Percentiles rank a stretch among this genome's conserved stretches.
Evolutionary conservation across 2,797 vertebrate genomes (phyloP).

Genomic region (Rhinogobio ventralis): DNA sequence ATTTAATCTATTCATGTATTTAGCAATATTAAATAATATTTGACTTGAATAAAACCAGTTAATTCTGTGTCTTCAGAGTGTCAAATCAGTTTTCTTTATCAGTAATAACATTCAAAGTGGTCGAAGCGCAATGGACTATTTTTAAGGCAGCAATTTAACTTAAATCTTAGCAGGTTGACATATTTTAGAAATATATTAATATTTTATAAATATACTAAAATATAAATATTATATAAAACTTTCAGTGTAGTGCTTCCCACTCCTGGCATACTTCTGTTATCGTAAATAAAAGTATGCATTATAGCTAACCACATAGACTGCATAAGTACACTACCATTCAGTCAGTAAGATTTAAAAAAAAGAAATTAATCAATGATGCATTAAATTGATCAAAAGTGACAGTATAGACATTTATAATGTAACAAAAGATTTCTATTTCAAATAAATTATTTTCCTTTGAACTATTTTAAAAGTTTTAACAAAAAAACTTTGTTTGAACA

Average conservation of each 20-base stretch:
- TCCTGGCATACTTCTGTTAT: not conserved
- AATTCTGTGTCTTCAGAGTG: not conserved
- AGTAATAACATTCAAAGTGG: not conserved
- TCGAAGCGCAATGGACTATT: fast-evolving
- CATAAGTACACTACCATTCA: not conserved
- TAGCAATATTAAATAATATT: not conserved
- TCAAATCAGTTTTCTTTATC: not conserved
- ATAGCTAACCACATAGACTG: not conserved
- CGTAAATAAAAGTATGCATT: too few species aligned
- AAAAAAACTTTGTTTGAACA: not conserved
- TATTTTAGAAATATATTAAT: not conserved
- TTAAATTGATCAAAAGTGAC: not conserved
- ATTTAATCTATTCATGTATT: not conserved
- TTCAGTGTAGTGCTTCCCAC: too few species aligned
- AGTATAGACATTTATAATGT: not conserved
- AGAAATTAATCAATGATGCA: not conserved
- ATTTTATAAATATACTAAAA: too few species aligned
- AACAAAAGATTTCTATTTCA: not conserved
- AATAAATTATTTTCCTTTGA: too few species aligned
- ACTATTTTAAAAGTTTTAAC: too few species aligned
- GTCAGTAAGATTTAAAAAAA: not conserved
- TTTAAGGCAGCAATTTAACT: not conserved
- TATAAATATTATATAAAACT: too few species aligned
- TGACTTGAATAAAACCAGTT: not conserved
- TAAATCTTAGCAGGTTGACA: not conserved